phyloP scores from a whole-genome alignment of 2,888 invertebrate species.

The Mamestra brassicae region DNA sequence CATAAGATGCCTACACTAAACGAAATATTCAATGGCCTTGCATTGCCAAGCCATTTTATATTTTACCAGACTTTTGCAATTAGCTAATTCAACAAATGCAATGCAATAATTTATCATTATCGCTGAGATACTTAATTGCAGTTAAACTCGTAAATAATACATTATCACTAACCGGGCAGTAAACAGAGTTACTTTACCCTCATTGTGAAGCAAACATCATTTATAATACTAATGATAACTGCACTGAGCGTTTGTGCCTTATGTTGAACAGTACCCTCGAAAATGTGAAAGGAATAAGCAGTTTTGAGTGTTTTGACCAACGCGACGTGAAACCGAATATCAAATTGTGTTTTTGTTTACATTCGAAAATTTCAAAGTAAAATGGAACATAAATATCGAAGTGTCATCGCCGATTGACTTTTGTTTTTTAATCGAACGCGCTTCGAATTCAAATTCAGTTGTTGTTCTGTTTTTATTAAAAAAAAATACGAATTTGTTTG shows the following conservation, averaged over 20 bases:
- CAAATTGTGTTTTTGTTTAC: conserved; percentile 25
- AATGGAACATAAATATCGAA: conserved; percentile 27
- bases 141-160: conserved; percentile 49
- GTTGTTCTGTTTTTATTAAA: not conserved
- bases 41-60: conserved; percentile 1
- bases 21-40: conserved; percentile 33
- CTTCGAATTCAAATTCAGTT: not conserved
- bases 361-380: conserved; percentile 30
- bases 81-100: conserved; percentile 19
- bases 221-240: conserved; percentile 40
- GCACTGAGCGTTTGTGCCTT: conserved; percentile 24
- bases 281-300: conserved; percentile 55
- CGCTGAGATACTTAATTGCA: conserved; percentile 27
- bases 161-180: conserved; percentile 49
- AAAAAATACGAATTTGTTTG: not conserved
- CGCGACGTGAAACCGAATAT: conserved; percentile 7
- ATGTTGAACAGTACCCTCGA: conserved; percentile 42
- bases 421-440: conserved; percentile 13
- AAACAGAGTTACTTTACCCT: conserved; percentile 62
- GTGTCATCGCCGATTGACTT: conserved; percentile 11
- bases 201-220: conserved; percentile 57
- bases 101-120: conserved; percentile 30
- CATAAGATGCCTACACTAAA: conserved; percentile 14
- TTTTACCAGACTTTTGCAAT: conserved; percentile 16
- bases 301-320: conserved; percentile 23